A percentile compares a stretch with the other conserved stretches of the same genome.
Evolutionary conservation across 2,888 invertebrate genomes (phyloP).

Genomic region (Plemyria rubiginata): DNA sequence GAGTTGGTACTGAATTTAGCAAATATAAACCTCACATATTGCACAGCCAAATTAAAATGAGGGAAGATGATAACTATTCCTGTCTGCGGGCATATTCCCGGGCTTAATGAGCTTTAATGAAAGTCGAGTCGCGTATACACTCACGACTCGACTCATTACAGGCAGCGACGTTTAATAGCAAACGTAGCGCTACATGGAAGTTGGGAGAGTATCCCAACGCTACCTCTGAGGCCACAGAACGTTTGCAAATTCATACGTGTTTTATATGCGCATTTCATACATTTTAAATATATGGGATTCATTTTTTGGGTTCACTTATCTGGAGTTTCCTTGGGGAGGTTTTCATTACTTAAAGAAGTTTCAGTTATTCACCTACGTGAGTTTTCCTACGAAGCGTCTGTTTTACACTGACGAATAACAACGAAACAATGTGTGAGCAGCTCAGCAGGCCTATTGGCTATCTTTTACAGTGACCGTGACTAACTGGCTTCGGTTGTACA

Average conservation of each 20-base stretch:
- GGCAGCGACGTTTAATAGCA: slow-evolving; percentile 19
- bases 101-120: slow-evolving; percentile 26
- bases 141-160: no score
- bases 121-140: slow-evolving; percentile 27
- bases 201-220: no score
- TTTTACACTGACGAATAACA: no score
- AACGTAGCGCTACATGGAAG: no score
- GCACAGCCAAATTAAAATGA: slow-evolving; percentile 23
- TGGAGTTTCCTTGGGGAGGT: slow-evolving; percentile 14
- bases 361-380: no score
- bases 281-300: slow-evolving; percentile 27
- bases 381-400: no score
- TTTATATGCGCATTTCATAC: slow-evolving; percentile 30
- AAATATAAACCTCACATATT: slow-evolving; percentile 17
- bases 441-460: no score
- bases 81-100: slow-evolving; percentile 28
- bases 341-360: not conserved
- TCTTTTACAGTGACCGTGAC: no score
- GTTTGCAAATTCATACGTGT: slow-evolving; percentile 29
- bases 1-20: slow-evolving; percentile 3
- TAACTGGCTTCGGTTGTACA: no score
- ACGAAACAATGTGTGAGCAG: no score
- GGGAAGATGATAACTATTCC: slow-evolving; percentile 25
- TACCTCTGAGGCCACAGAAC: slow-evolving; percentile 24
- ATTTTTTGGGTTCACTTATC: slow-evolving; percentile 33